These are phyloP conservation scores for Sebastes kiyomatsui DNA, from an alignment of 2,797 vertebrate species.

Conservation along the genomic window DNA sequence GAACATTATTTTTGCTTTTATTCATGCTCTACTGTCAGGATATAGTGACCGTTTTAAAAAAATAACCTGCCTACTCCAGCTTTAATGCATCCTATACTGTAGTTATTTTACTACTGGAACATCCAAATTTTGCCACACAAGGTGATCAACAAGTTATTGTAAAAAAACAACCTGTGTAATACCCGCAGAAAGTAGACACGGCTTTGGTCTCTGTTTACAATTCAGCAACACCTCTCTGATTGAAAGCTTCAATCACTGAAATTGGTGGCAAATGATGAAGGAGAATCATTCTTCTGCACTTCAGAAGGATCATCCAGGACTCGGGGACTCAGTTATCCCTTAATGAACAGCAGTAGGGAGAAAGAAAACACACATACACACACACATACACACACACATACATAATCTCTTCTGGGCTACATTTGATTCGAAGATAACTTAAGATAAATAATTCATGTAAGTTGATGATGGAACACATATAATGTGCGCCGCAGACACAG, in stretches of 20 bases:
- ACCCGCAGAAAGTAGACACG: background rate
- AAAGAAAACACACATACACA: background rate
- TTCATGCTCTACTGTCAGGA: no score
- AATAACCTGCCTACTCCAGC: no score
- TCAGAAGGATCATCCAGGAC: constrained; percentile 35
- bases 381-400: background rate
- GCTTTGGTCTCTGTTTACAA: constrained; percentile 32
- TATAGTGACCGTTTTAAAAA: no score
- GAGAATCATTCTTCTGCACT: constrained; percentile 41
- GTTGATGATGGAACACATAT: constrained; percentile 10
- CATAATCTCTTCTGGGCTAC: background rate
- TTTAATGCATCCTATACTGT: background rate
- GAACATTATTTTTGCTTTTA: no score
- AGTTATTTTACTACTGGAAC: background rate
- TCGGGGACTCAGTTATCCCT: constrained; percentile 35
- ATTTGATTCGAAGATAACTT: background rate
- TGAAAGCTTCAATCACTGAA: constrained; percentile 38
- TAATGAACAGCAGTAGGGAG: constrained; percentile 50
- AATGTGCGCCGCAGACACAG: background rate
- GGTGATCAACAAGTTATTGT: background rate
- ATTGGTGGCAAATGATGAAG: constrained; percentile 59
- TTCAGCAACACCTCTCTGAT: constrained; percentile 44
- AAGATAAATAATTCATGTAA: constrained; percentile 48
- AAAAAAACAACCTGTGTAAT: background rate
- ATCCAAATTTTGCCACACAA: background rate